phyloP scores from a whole-genome alignment of 2,797 vertebrate species.

The Gymnocypris eckloni region DNA sequence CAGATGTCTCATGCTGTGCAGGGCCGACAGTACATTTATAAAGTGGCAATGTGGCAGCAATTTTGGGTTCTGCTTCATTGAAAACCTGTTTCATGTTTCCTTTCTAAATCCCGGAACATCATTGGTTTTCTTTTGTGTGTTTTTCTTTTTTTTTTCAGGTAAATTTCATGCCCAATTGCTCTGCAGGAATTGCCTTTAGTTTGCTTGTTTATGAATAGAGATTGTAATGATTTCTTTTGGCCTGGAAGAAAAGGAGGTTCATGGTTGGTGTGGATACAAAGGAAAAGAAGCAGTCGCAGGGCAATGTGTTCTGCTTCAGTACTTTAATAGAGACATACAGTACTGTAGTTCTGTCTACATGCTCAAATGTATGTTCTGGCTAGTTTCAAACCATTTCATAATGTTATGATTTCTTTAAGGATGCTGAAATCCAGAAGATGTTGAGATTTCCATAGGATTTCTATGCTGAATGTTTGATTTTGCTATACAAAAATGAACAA shows the following conservation, averaged over 20 bases:
- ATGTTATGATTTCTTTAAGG: not conserved
- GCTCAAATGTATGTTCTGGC: not conserved
- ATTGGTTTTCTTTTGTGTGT: conserved; percentile 19
- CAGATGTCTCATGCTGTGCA: conserved; percentile 34
- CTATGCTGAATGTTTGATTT: not conserved
- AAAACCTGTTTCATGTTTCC: conserved; percentile 65
- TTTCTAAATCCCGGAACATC: conserved; percentile 64
- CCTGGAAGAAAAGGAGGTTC: conserved; percentile 12
- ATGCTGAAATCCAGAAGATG: not conserved
- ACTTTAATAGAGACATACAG: not conserved
- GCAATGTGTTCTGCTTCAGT: conserved; percentile 11
- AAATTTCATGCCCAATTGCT: conserved; percentile 76
- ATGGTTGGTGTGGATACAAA: conserved; percentile 14
- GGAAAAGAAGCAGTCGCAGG: not conserved
- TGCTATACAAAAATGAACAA: not conserved
- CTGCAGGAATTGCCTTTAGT: conserved; percentile 74
- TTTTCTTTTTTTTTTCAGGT: conserved; percentile 54
- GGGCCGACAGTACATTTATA: conserved; percentile 43
- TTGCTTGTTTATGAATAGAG: conserved; percentile 73
- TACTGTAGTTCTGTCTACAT: not conserved
- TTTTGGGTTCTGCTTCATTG: conserved; percentile 66
- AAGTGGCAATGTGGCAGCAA: conserved; percentile 74
- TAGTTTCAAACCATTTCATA: not conserved
- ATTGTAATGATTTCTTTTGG: conserved; percentile 70
- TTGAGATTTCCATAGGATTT: not conserved